These are phyloP conservation scores for Epicampocera succincta DNA, from an alignment of 2,888 invertebrate genomes.

Conservation along the genomic window DNA sequence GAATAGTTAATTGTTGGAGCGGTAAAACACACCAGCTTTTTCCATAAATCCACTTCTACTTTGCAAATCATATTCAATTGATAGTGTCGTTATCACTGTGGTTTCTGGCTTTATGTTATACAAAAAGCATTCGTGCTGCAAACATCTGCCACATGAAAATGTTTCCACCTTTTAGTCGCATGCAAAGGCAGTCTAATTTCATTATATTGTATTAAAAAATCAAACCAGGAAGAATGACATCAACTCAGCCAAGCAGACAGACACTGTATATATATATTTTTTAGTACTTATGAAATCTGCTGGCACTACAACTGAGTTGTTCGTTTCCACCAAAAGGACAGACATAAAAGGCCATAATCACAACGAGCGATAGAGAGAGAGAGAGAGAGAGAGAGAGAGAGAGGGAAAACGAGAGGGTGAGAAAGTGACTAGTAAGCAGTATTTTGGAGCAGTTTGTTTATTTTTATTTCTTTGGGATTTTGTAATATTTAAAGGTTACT, in stretches of 20 bases:
- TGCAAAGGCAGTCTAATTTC: constrained; percentile 53
- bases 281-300: constrained; percentile 3
- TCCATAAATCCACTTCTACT: neutral
- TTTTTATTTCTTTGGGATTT: neutral
- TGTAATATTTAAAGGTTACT: constrained; percentile 21
- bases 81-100: constrained; percentile 59
- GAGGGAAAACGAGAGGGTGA: no score
- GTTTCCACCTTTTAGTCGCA: constrained; percentile 49
- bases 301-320: neutral
- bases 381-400: no score
- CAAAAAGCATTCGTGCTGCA: constrained; percentile 1
- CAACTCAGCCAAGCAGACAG: constrained; percentile 35
- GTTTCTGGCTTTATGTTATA: constrained; percentile 18
- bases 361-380: no score
- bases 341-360: neutral
- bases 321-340: neutral
- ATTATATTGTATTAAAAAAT: constrained; percentile 42
- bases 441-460: no score
- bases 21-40: no score
- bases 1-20: neutral
- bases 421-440: neutral
- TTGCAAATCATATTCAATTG: constrained; percentile 26
- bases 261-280: constrained; percentile 27
- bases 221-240: constrained; percentile 2
- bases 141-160: constrained; percentile 27